phyloP scores from a whole-genome alignment of 2,888 invertebrate genomes.

The Podabrus alpinus region DNA sequence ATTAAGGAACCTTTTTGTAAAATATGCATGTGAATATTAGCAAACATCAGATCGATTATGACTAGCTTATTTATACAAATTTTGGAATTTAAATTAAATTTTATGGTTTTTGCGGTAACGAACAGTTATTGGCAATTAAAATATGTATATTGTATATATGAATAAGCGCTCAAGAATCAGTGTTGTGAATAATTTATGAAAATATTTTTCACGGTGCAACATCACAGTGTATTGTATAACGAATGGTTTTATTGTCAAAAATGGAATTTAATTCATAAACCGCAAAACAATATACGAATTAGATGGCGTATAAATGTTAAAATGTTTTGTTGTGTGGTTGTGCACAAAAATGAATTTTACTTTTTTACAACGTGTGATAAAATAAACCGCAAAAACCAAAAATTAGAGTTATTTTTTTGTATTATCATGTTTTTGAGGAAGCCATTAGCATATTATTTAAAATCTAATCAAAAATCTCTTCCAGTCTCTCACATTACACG shows the following conservation, averaged over 20 bases:
- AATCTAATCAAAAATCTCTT: neutral
- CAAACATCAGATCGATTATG: too few relatives aligned
- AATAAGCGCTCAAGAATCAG: neutral
- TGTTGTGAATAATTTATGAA: neutral
- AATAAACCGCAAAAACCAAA: neutral
- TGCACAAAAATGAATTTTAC: neutral
- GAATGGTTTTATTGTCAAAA: neutral
- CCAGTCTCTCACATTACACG: neutral
- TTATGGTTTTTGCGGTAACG: neutral
- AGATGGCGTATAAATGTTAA: neutral
- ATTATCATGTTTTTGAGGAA: neutral
- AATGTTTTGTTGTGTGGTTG: neutral
- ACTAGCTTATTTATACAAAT: too few relatives aligned
- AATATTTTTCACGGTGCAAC: neutral
- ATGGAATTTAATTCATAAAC: neutral
- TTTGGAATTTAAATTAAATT: neutral
- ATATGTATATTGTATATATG: neutral
- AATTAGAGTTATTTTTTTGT: neutral
- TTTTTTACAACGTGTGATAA: neutral
- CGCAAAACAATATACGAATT: neutral
- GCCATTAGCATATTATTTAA: neutral
- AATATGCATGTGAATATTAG: too few relatives aligned
- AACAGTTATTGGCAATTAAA: too few relatives aligned
- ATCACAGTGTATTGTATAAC: neutral
- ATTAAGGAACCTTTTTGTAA: too few relatives aligned